phyloP scores from a whole-genome alignment of 1,140 invertebrate genomes.

The Pollicipes pollicipes region DNA sequence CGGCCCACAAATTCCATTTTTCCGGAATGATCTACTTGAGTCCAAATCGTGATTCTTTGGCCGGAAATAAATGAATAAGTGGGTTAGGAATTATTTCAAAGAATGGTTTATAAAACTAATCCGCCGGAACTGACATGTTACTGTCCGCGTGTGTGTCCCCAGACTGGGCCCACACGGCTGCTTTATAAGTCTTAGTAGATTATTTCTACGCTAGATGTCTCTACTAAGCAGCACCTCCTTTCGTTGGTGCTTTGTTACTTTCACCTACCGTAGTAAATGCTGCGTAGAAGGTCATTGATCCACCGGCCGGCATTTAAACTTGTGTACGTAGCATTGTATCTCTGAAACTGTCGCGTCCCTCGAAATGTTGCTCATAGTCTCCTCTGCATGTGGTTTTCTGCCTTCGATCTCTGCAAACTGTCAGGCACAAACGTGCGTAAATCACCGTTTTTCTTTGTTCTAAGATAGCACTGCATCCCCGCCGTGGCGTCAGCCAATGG shows the following conservation, averaged over 20 bases:
- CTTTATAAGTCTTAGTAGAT: too few species aligned
- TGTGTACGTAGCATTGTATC: neutral
- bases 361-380: too few species aligned
- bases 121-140: too few species aligned
- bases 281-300: neutral
- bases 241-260: neutral
- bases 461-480: neutral
- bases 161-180: too few species aligned
- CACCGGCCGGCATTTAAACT: neutral
- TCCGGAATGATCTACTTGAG: too few species aligned
- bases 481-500: conserved; percentile 16
- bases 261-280: neutral
- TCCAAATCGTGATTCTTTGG: too few species aligned
- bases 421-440: neutral
- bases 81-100: too few species aligned
- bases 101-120: too few species aligned
- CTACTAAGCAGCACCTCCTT: neutral
- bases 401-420: too few species aligned
- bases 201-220: neutral
- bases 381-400: neutral
- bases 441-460: neutral
- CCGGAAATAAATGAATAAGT: too few species aligned
- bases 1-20: too few species aligned
- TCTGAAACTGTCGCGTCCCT: neutral
- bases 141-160: too few species aligned